Percentiles rank a stretch among this genome's conserved stretches.
Conservation (phyloP, 2,888 invertebrate species). For the Luffia ferchaultella region DNA sequence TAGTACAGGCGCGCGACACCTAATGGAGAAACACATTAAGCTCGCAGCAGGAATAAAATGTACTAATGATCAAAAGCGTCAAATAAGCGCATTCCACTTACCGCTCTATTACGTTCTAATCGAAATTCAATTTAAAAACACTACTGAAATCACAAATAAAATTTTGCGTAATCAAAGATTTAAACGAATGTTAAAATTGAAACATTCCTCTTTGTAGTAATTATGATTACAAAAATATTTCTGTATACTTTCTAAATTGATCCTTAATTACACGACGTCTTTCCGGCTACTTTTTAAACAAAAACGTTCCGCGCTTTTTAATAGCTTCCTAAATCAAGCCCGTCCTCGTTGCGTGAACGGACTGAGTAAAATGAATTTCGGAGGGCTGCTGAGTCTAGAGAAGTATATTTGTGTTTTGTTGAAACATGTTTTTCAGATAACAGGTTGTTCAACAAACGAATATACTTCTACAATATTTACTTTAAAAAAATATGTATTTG, state of each 20-base stretch:
- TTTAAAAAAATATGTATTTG: too few relatives aligned
- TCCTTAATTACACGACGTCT: neutral
- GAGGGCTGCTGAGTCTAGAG: neutral
- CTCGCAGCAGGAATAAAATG: neutral
- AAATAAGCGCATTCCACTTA: neutral
- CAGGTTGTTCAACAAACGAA: too few relatives aligned
- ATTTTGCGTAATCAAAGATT: too few relatives aligned
- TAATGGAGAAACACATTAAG: neutral
- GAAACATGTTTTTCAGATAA: too few relatives aligned
- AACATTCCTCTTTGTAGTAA: neutral
- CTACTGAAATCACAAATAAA: too few relatives aligned
- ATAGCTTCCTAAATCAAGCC: neutral
- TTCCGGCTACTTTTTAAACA: neutral
- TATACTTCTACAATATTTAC: too few relatives aligned
- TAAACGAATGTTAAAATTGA: too few relatives aligned
- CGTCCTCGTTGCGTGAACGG: neutral
- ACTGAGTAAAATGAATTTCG: neutral
- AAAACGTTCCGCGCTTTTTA: neutral
- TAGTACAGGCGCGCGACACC: neutral
- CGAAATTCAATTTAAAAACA: too few relatives aligned
- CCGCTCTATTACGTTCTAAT: neutral
- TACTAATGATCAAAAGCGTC: neutral
- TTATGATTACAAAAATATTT: neutral
- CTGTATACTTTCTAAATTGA: neutral
- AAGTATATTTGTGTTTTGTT: neutral